Base-by-base conservation (phyloP, 2,888 invertebrate genomes). In the Agapetus fuscipes region DNA sequence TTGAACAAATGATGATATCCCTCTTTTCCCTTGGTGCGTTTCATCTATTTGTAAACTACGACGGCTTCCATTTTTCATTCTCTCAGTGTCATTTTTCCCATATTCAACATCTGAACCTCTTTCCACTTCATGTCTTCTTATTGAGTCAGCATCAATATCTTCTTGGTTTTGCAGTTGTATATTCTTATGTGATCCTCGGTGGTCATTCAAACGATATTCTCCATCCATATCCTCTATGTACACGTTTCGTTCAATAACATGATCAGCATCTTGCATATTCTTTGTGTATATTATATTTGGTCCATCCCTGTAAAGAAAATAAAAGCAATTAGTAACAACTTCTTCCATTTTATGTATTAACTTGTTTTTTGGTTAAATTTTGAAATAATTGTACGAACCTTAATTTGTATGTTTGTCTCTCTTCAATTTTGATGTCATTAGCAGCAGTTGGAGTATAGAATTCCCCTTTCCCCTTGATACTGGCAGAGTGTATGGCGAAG, bases 111-210 rank as follows among this genome's bases (percentile, higher is more conserved):
- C 85, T 12, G 84, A 83, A 4, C 81, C 84, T 28, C 84, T 68
- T 49, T 86, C 85, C 41, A 81, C 74, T 63, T 87, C 86, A 53
- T 86, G 83, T 39, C 82, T 69, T 46, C 80, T 66, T 52, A 86
- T 71, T 0, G 84, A 85, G 53, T 85, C 85, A 34, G 78, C 71
- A 49, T 83, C 83, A 13, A 71, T 67, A 40, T 80, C 77, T 3
- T 61, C 63, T 37, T 70, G 61, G 3, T 54, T 52, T 30, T 57
- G 52, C 2, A 51, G 55, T 17, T 52, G 49, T 13, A 43, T 43
- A 38, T 45, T 43, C 52, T 61, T 62, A 50, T 54, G 56, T 48
- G 63, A 60, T 47, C 66, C 62, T 51, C 69, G 65, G 41, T 70
- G 55, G 11, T 68, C 69, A 26, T 68, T 68, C 17, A 70, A 70